Evolutionary conservation across 2,888 invertebrate species (phyloP).

Genomic region (Limnephilus auricula): DNA sequence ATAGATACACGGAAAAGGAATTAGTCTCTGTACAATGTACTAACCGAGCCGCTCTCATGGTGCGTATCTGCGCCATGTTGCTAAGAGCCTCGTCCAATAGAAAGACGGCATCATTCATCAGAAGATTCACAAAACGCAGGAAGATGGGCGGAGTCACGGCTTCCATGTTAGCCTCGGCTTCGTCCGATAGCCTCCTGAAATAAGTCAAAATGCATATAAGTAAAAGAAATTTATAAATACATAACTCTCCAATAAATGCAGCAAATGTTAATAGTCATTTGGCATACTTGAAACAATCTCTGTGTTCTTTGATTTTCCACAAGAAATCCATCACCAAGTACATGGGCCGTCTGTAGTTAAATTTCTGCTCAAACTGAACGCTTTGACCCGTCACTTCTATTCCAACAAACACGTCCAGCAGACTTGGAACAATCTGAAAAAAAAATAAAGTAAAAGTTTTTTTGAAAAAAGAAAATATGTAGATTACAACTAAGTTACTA

Average conservation of each 20-base stretch:
- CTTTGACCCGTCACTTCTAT: conserved; percentile 98
- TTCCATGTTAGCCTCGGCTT: conserved; percentile 93
- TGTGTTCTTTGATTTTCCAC: conserved; percentile 90
- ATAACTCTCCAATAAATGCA: not conserved
- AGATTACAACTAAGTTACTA: not conserved
- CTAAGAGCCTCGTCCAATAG: conserved; percentile 93
- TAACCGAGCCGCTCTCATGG: conserved; percentile 87
- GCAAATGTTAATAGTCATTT: not conserved
- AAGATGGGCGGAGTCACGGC: conserved; percentile 94
- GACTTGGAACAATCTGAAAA: conserved; percentile 84
- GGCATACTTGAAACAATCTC: conserved; percentile 85
- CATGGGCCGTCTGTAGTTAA: conserved; percentile 97
- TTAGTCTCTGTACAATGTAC: conserved; percentile 63
- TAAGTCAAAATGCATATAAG: not conserved
- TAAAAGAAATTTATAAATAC: not conserved
- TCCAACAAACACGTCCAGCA: conserved; percentile 95
- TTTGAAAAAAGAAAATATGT: not conserved
- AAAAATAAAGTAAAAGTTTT: not conserved
- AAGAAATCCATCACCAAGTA: conserved; percentile 94
- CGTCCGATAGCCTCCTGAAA: conserved; percentile 83
- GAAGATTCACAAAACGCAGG: conserved; percentile 94
- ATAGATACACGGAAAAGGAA: not conserved
- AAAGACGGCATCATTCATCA: conserved; percentile 98
- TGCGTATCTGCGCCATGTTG: conserved; percentile 92
- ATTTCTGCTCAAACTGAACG: conserved; percentile 97